A percentile compares a stretch with the other conserved stretches of the same genome.
These are phyloP conservation scores for Nasonia giraulti DNA, from an alignment of 1,140 invertebrate species.

Conservation along the genomic window DNA sequence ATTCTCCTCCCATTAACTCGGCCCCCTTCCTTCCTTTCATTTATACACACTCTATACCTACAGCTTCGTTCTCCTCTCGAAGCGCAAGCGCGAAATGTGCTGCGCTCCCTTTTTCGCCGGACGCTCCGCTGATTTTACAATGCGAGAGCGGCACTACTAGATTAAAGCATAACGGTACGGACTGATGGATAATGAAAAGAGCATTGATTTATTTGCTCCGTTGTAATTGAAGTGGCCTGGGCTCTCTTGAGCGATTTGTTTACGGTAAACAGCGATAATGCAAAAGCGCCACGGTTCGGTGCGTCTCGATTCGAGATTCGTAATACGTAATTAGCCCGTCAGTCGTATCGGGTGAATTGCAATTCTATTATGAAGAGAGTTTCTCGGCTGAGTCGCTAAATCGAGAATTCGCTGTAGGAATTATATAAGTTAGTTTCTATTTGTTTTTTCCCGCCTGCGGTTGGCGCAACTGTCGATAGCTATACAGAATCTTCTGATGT, in stretches of 20 bases:
- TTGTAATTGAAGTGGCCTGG: not conserved
- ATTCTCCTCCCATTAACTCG: constrained; percentile 46
- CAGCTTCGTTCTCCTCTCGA: not conserved
- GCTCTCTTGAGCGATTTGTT: not conserved
- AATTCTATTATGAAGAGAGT: not conserved
- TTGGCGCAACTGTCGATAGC: not conserved
- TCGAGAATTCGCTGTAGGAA: not conserved
- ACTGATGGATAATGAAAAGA: not conserved
- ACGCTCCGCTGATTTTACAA: not conserved
- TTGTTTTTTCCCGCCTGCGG: not conserved
- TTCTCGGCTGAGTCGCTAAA: not conserved
- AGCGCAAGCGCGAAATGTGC: not conserved
- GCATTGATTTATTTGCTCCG: not conserved
- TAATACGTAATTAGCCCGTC: not conserved
- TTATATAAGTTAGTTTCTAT: not conserved
- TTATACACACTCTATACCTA: not conserved
- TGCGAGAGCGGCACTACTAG: not conserved
- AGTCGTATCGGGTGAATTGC: not conserved
- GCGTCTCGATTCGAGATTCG: not conserved
- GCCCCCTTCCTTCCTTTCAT: not conserved
- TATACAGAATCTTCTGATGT: not conserved
- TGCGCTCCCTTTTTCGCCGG: not conserved
- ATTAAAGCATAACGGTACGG: constrained; percentile 12
- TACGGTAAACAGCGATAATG: not conserved
- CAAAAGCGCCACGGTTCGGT: too few relatives aligned